A percentile compares a stretch with the other conserved stretches of the same genome.
These are phyloP conservation scores for Nyctibius bracteatus DNA, from an alignment of 2,113 vertebrate species.

Conservation along the genomic window DNA sequence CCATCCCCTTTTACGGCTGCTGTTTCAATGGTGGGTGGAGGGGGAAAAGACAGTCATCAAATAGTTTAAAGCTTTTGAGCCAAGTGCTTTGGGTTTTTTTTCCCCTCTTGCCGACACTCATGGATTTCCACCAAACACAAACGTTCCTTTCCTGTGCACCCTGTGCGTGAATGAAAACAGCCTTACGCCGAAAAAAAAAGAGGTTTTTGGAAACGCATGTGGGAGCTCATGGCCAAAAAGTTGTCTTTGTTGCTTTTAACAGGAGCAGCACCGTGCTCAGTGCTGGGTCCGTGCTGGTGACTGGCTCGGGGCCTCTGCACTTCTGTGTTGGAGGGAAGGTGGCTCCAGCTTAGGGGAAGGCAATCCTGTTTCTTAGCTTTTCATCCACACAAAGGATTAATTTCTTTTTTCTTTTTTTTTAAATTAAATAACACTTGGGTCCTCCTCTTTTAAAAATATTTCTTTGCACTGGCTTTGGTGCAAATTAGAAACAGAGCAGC, in stretches of 20 bases:
- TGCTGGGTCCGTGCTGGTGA: accelerated
- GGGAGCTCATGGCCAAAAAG: not conserved
- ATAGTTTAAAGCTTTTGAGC: not conserved
- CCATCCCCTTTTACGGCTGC: not conserved
- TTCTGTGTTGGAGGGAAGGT: not conserved
- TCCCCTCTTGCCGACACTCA: accelerated
- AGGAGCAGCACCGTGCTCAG: not conserved
- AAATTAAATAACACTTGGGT: not conserved
- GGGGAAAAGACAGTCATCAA: not conserved
- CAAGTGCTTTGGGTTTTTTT: not conserved
- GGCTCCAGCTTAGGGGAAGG: not conserved
- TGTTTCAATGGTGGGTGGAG: not conserved
- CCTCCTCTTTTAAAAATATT: not conserved
- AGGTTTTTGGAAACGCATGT: not conserved
- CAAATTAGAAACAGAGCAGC: not conserved
- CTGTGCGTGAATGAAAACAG: not conserved
- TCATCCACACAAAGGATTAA: not conserved
- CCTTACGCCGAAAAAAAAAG: not conserved
- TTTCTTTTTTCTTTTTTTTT: not conserved
- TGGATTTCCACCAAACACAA: not conserved
- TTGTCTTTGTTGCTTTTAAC: not conserved
- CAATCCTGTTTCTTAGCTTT: not conserved
- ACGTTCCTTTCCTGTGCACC: not conserved
- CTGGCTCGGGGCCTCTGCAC: not conserved
- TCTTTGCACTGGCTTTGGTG: not conserved